phyloP scores from a whole-genome alignment of 2,113 vertebrate species.

The Pseudorhombus dupliciocellatus region DNA sequence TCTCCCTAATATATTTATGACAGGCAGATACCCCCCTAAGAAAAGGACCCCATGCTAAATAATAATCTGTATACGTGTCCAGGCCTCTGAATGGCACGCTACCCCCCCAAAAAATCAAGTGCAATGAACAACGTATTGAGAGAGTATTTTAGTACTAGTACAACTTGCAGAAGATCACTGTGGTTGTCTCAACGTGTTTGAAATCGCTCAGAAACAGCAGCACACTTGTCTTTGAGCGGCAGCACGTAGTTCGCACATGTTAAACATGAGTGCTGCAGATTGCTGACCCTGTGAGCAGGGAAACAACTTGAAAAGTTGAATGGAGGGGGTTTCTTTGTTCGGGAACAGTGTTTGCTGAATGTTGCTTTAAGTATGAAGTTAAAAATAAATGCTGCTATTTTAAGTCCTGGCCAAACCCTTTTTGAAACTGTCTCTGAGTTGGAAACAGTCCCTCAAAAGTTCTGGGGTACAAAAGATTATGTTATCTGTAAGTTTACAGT shows the following conservation, averaged over 20 bases:
- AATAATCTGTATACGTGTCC: conserved; percentile 37
- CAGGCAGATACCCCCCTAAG: conserved; percentile 33
- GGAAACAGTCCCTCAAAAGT: conserved; percentile 33
- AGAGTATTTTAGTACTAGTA: conserved; percentile 71
- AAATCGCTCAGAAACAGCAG: conserved; percentile 19
- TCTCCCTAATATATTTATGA: conserved; percentile 53
- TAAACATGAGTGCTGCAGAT: conserved; percentile 23
- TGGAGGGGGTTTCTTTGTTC: conserved; percentile 21
- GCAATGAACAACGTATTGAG: conserved; percentile 70
- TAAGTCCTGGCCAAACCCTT: conserved; percentile 24
- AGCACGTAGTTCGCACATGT: conserved; percentile 29
- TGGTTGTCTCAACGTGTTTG: conserved; percentile 37
- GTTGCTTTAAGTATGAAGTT: conserved; percentile 70
- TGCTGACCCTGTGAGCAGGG: conserved; percentile 42
- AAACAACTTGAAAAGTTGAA: conserved; percentile 34
- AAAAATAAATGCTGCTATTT: conserved; percentile 72
- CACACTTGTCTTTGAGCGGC: conserved; percentile 30
- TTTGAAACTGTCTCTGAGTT: conserved; percentile 22
- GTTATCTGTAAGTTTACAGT: conserved; percentile 23
- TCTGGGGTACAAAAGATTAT: conserved; percentile 16
- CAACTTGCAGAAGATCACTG: conserved; percentile 14
- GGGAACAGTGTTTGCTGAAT: conserved; percentile 56
- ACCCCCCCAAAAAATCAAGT: conserved; percentile 41
- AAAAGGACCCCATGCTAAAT: conserved; percentile 37
- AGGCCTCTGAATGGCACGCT: conserved; percentile 41